Evolutionary conservation across 1,140 invertebrate genomes (phyloP).

Genomic region (Episyrphus balteatus): DNA sequence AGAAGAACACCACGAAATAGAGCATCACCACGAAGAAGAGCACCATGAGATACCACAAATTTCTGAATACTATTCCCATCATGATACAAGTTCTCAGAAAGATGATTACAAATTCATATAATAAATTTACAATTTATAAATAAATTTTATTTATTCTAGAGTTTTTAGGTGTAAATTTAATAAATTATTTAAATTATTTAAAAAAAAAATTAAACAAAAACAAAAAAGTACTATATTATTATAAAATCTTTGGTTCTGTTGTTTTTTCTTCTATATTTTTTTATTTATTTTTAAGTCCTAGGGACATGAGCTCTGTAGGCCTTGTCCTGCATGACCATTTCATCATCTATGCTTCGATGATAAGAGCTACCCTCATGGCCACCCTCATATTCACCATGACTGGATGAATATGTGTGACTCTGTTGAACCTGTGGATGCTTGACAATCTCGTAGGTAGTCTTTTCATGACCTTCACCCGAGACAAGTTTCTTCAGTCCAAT

Average conservation of each 20-base stretch:
- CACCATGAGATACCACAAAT: conserved; percentile 8
- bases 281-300: conserved; percentile 5
- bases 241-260: conserved; percentile 20
- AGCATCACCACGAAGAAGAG: conserved; percentile 18
- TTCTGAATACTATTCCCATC: too few relatives aligned
- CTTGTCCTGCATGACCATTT: conserved; percentile 45
- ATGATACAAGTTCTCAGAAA: too few relatives aligned
- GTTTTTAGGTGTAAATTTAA: too few relatives aligned
- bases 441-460: conserved; percentile 73
- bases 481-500: conserved; percentile 66
- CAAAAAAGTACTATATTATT: background rate
- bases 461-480: conserved; percentile 50
- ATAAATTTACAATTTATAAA: too few relatives aligned
- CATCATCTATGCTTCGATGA: conserved; percentile 48
- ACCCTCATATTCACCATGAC: conserved; percentile 54
- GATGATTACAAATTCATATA: too few relatives aligned
- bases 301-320: conserved; percentile 44
- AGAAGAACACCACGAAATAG: conserved; percentile 1
- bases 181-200: too few relatives aligned
- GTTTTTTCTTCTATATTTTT: conserved; percentile 1
- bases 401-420: conserved; percentile 61
- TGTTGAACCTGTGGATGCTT: conserved; percentile 71
- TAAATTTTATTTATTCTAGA: too few relatives aligned
- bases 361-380: conserved; percentile 47
- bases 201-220: too few relatives aligned